Evolutionary conservation across 1,140 invertebrate genomes (phyloP).

Genomic region (Cotesia glomerata): DNA sequence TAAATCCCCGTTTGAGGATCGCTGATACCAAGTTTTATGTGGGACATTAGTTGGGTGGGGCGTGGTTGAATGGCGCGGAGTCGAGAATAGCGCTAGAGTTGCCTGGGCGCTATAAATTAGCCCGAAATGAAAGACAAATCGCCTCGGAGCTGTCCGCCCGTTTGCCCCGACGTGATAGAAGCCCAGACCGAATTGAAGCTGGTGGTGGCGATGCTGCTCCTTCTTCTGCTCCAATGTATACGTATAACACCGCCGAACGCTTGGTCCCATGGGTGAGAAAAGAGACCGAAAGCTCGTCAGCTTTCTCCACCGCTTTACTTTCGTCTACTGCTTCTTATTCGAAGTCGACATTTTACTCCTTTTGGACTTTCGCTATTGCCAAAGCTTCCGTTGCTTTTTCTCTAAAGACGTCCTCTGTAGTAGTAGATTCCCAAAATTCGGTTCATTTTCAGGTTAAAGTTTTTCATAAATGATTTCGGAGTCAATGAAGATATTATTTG

Average conservation of each 20-base stretch:
- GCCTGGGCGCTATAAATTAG: constrained; percentile 61
- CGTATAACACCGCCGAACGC: neutral
- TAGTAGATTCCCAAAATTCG: too few relatives aligned
- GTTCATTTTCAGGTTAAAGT: too few relatives aligned
- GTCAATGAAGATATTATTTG: too few relatives aligned
- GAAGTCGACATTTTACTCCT: neutral
- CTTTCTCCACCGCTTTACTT: constrained; percentile 22
- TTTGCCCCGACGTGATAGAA: constrained; percentile 62
- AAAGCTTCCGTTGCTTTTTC: neutral
- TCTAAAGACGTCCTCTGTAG: too few relatives aligned
- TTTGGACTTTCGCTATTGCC: neutral
- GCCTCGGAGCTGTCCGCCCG: constrained; percentile 62
- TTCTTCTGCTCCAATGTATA: too few relatives aligned
- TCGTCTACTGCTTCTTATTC: neutral
- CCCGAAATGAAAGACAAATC: constrained; percentile 65
- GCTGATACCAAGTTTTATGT: constrained; percentile 66
- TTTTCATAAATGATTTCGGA: too few relatives aligned
- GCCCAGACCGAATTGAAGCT: constrained; percentile 48
- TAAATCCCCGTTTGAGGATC: constrained; percentile 66
- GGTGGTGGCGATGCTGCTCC: neutral
- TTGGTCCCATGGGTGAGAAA: constrained; percentile 43
- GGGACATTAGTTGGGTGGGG: constrained; percentile 64
- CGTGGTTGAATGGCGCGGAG: constrained; percentile 60
- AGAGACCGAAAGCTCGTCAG: constrained; percentile 44
- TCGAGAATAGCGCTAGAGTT: constrained; percentile 53